Conservation (phyloP, 2,797 vertebrate genomes). For the Centroberyx gerrardi region DNA sequence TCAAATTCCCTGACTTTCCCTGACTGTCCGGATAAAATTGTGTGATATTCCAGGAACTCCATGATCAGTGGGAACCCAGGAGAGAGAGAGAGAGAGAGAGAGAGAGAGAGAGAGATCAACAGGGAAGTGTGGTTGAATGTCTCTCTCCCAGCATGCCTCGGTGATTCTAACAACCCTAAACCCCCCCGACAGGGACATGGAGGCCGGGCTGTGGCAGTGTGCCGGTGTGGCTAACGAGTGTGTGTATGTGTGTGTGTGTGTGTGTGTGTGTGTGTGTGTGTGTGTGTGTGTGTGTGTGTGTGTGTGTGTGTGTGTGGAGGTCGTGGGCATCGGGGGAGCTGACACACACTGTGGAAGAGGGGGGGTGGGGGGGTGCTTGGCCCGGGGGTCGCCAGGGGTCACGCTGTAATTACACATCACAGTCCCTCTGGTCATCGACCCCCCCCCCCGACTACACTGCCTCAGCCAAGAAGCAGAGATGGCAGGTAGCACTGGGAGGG, state of each 20-base stretch:
- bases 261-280: slow-evolving; percentile 17
- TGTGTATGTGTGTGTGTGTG: slow-evolving; percentile 41
- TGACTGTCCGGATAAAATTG: slow-evolving; percentile 36
- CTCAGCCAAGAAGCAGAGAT: slow-evolving; percentile 32
- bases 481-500: slow-evolving; percentile 30
- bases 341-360: slow-evolving; percentile 61
- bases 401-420: slow-evolving; percentile 82
- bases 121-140: slow-evolving; percentile 53
- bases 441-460: slow-evolving; percentile 58
- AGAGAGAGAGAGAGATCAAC: slow-evolving; percentile 54
- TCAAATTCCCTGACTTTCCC: slow-evolving; percentile 30
- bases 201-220: slow-evolving; percentile 53
- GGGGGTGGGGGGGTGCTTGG: slow-evolving; percentile 35
- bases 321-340: slow-evolving; percentile 57
- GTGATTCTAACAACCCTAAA: slow-evolving; percentile 64
- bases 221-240: slow-evolving; percentile 75
- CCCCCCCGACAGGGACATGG: slow-evolving; percentile 58
- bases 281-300: slow-evolving; percentile 39
- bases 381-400: slow-evolving; percentile 70
- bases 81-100: slow-evolving; percentile 37
- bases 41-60: slow-evolving; percentile 60
- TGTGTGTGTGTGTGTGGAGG: slow-evolving; percentile 38
- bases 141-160: slow-evolving; percentile 66
- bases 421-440: slow-evolving; percentile 76
- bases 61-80: slow-evolving; percentile 30